These are phyloP conservation scores for Brachynemurus nebulosus DNA, from an alignment of 2,888 invertebrate species.

Conservation along the genomic window DNA sequence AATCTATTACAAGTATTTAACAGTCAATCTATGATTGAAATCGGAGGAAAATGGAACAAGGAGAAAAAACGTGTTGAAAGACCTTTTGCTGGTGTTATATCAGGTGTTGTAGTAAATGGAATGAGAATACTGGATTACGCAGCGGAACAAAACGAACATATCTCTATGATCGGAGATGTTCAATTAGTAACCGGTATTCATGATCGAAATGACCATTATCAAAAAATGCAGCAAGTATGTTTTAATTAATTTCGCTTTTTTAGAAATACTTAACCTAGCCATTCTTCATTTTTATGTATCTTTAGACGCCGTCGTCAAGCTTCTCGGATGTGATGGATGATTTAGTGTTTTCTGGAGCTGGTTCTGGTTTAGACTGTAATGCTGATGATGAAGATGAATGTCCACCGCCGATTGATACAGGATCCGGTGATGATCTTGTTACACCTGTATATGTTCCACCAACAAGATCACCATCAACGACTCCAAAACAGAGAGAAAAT, in stretches of 20 bases:
- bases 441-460: slow-evolving; percentile 85
- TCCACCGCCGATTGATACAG: slow-evolving; percentile 64
- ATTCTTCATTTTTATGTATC: slow-evolving; percentile 8
- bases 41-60: slow-evolving; percentile 70
- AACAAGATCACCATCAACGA: slow-evolving; percentile 52
- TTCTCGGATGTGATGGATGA: slow-evolving; percentile 71
- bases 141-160: slow-evolving; percentile 66
- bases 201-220: slow-evolving; percentile 58
- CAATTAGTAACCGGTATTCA: slow-evolving; percentile 60
- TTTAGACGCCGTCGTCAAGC: slow-evolving; percentile 71
- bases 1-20: slow-evolving; percentile 58
- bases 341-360: slow-evolving; percentile 81
- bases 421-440: slow-evolving; percentile 79
- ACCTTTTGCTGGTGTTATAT: slow-evolving; percentile 75
- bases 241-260: not conserved
- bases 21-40: slow-evolving; percentile 75
- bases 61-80: slow-evolving; percentile 56
- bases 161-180: slow-evolving; percentile 70
- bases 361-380: slow-evolving; percentile 80
- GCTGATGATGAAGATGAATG: slow-evolving; percentile 84
- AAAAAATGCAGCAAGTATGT: slow-evolving; percentile 76
- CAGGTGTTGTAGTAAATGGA: slow-evolving; percentile 81
- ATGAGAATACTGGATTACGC: slow-evolving; percentile 72
- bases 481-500: slow-evolving; percentile 14
- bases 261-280: not conserved